Percentiles rank a stretch among this genome's conserved stretches.
These are phyloP conservation scores for Hirtodrosophila duncani DNA, from an alignment of 2,888 invertebrate species.

Conservation along the genomic window DNA sequence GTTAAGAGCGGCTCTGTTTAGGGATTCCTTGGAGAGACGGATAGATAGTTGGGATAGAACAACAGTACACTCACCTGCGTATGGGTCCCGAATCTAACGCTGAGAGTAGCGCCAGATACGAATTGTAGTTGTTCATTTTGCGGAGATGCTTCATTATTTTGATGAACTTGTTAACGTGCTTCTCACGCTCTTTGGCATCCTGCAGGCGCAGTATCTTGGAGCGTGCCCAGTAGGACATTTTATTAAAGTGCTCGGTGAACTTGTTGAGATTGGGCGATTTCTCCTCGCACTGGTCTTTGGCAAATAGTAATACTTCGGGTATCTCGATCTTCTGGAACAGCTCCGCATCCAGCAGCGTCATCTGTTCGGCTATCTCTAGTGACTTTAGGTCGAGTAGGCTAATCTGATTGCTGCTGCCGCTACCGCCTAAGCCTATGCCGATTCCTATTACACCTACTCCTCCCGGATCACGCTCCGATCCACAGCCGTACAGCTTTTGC, in stretches of 20 bases:
- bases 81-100: constrained; percentile 98
- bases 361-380: constrained; percentile 97
- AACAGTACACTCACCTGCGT: constrained; percentile 69
- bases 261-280: constrained; percentile 96
- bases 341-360: constrained; percentile 97
- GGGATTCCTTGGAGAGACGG: too few species aligned
- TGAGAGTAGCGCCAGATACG: constrained; percentile 96
- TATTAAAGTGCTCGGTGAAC: constrained; percentile 99
- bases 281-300: constrained; percentile 97
- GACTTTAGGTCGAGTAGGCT: constrained; percentile 95
- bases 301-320: constrained; percentile 97
- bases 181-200: constrained; percentile 97
- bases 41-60: not conserved
- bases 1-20: too few species aligned
- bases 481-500: constrained; percentile 74
- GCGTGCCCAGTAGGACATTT: constrained; percentile 99
- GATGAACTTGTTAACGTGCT: constrained; percentile 95
- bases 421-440: constrained; percentile 14
- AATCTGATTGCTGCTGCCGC: constrained; percentile 80
- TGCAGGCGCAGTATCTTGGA: constrained; percentile 93
- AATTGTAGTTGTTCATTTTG: constrained; percentile 99
- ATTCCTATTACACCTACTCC: not conserved
- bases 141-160: constrained; percentile 99
- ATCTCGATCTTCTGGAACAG: constrained; percentile 97
- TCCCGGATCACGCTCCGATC: constrained; percentile 42